Conservation (phyloP, 1,140 invertebrate genomes). For the Zophobas morio region DNA sequence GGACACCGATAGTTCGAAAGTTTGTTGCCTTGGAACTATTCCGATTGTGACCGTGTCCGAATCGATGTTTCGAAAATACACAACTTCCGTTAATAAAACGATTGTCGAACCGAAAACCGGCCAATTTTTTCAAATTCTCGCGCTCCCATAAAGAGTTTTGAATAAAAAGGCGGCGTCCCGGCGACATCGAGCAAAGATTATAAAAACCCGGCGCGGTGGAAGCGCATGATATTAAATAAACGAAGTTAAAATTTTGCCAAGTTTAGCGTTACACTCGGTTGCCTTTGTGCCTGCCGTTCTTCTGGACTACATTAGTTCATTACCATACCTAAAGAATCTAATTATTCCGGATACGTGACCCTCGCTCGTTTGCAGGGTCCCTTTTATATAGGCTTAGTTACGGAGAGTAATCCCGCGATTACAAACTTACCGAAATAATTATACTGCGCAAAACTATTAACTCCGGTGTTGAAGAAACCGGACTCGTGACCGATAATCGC, state of each 20-base stretch:
- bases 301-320: slow-evolving; percentile 37
- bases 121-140: no score
- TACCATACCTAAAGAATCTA: slow-evolving; percentile 42
- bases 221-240: neutral
- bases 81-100: no score
- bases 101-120: no score
- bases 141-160: no score
- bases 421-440: slow-evolving; percentile 39
- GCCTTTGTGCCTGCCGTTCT: slow-evolving; percentile 1
- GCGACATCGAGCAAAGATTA: no score
- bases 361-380: slow-evolving; percentile 30
- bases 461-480: neutral
- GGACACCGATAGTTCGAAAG: no score
- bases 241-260: slow-evolving; percentile 1
- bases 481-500: no score
- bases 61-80: no score
- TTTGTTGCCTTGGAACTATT: no score
- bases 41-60: no score
- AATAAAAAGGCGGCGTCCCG: no score
- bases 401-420: slow-evolving; percentile 25
- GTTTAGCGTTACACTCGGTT: slow-evolving; percentile 7
- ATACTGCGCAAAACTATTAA: slow-evolving; percentile 35
- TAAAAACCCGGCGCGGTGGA: no score
- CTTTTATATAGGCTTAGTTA: slow-evolving; percentile 34
- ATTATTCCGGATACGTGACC: slow-evolving; percentile 39